A percentile compares a stretch with the other conserved stretches of the same genome.
Evolutionary conservation across 1,140 invertebrate genomes (phyloP).

Genomic region (Trichoplusia ni): DNA sequence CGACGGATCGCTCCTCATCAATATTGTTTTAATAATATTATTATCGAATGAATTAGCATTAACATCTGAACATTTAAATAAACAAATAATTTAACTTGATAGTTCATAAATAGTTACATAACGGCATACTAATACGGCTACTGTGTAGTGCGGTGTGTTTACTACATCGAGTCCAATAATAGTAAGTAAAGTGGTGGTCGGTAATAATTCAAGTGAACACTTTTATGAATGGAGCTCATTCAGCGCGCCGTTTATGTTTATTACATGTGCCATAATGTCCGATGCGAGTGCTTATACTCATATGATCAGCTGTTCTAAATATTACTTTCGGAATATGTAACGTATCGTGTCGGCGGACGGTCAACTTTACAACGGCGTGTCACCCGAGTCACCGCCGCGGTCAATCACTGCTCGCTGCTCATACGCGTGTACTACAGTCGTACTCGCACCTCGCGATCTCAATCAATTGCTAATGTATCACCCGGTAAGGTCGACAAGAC

Average conservation of each 20-base stretch:
- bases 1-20: not conserved
- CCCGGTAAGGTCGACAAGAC: no score
- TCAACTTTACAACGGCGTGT: conserved; percentile 2
- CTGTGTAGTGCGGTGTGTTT: conserved; percentile 51
- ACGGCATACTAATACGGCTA: conserved; percentile 15
- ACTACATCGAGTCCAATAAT: conserved; percentile 43
- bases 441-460: no score
- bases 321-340: conserved; percentile 7
- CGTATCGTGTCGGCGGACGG: not conserved
- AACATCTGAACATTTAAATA: conserved; percentile 23
- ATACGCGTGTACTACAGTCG: no score
- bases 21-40: conserved; percentile 14
- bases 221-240: conserved; percentile 57
- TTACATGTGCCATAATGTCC: conserved; percentile 48
- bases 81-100: conserved; percentile 20
- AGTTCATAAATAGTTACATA: conserved; percentile 18
- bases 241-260: conserved; percentile 49
- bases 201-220: conserved; percentile 57
- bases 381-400: no score
- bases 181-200: conserved; percentile 35
- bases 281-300: conserved; percentile 29
- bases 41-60: conserved; percentile 23
- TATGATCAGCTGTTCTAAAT: conserved; percentile 46
- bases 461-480: no score
- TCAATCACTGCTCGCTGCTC: not conserved